Base-by-base conservation (phyloP, 2,888 invertebrate genomes). In the Folsomia candida region DNA sequence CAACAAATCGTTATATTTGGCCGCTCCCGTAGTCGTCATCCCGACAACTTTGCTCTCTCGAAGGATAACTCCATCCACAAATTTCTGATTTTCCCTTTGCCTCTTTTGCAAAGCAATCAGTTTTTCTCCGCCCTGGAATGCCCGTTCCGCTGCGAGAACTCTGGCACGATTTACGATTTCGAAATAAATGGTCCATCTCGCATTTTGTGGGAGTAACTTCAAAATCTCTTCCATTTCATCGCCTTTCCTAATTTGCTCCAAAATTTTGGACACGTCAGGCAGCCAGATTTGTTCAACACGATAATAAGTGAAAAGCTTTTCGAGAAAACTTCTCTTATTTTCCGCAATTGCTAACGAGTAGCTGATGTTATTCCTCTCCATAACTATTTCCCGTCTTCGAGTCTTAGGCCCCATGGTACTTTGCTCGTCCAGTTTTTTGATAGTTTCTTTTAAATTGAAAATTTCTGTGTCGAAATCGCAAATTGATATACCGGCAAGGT, bases 11-110 rank as follows among this genome's bases (percentile, higher is more conserved):
- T 89, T 88, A 22, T 88, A 83, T 67, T 89, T 85, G 0, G 92
- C 91, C 0, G 92, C 92, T 22, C 88, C 88, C 0, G 91, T 89
- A 0, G 92, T 92, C 3, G 93, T 93, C 82, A 91, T 89, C 0
- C 90, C 90, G 1, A 76, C 74, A 14, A 76, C 69, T 11, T 61
- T 70, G 6, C 51, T 70, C 18, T 65, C 72, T 27, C 63, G n/a
- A 14, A 79, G 59, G n/a, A 78, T n/a, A 9, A 60, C 6, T 2
- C 76, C 78, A 27, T 79, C 77, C 3, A 70, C 71, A 2, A 68
- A 51, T 11, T 37, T 67, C 11, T 64, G 24, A 1, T 72, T 54
- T n/a, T 76, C 62, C 26, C 76, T 29, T 0, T 73, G 27, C 2
- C 60, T 69, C 22, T 71, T 76, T 27, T 76, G 73, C 0, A 71